A percentile compares a stretch with the other conserved stretches of the same genome.
phyloP scores from a whole-genome alignment of 2,888 invertebrate genomes.

The Pristionchus fissidentatus region DNA sequence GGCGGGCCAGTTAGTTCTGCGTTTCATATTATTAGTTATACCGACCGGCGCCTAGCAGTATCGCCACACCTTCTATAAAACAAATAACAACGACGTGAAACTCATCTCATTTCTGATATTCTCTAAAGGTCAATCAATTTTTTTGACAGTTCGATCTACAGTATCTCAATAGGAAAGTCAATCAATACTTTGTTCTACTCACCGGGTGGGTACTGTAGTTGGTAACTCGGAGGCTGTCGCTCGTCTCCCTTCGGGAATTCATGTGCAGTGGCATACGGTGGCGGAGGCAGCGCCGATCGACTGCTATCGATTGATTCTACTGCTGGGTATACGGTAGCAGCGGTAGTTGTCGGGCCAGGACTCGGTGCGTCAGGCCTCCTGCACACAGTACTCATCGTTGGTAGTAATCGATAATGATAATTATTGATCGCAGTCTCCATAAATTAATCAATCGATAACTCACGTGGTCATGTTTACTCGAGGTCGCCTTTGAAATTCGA shows the following conservation, averaged over 20 bases:
- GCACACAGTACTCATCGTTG: background rate
- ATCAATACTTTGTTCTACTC: background rate
- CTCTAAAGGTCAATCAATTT: background rate
- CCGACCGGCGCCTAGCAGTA: too few relatives aligned
- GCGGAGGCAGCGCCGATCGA: constrained; percentile 40
- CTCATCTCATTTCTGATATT: background rate
- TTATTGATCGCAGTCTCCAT: background rate
- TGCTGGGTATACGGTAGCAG: constrained; percentile 28
- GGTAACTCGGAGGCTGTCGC: constrained; percentile 31
- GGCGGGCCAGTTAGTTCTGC: constrained; percentile 25
- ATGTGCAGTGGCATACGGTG: constrained; percentile 34
- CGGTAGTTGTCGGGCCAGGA: background rate
- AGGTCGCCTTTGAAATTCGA: constrained; percentile 26
- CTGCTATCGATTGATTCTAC: constrained; percentile 36
- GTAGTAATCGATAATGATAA: background rate
- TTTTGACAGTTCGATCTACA: too few relatives aligned
- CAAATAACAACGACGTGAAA: background rate
- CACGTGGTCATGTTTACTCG: constrained; percentile 1
- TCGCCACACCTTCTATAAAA: too few relatives aligned
- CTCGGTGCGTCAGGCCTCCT: background rate
- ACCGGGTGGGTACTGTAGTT: background rate
- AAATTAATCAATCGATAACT: background rate
- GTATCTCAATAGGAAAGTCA: background rate
- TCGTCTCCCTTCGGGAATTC: constrained; percentile 31
- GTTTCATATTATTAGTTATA: background rate